A percentile compares a stretch with the other conserved stretches of the same genome.
These are phyloP conservation scores for Agrilus planipennis DNA, from an alignment of 1,140 invertebrate species.

Conservation along the genomic window DNA sequence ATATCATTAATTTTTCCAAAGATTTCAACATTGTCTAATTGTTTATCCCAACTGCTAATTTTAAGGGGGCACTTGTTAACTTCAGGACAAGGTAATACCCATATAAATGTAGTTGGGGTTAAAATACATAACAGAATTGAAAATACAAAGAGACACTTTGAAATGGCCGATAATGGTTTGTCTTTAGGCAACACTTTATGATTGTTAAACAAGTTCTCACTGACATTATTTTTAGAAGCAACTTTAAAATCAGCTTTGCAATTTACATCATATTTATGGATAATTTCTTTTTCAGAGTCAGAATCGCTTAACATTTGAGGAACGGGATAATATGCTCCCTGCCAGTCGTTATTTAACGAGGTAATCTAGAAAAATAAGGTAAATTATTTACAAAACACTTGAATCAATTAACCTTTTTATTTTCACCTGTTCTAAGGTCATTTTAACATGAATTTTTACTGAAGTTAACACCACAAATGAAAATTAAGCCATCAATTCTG, in stretches of 20 bases:
- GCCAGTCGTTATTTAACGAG: slow-evolving; percentile 18
- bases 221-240: not conserved
- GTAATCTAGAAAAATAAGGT: too few species aligned
- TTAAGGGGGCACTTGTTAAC: slow-evolving; percentile 47
- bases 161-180: slow-evolving; percentile 49
- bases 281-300: slow-evolving; percentile 57
- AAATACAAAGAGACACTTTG: slow-evolving; percentile 46
- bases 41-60: slow-evolving; percentile 55
- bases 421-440: too few species aligned
- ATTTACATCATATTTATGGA: too few species aligned
- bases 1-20: slow-evolving; percentile 58
- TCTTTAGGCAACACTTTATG: slow-evolving; percentile 23
- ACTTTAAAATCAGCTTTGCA: too few species aligned
- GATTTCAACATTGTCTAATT: slow-evolving; percentile 57
- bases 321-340: slow-evolving; percentile 54
- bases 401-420: too few species aligned
- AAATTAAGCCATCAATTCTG: too few species aligned
- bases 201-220: slow-evolving; percentile 16
- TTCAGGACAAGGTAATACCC: slow-evolving; percentile 59
- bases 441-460: too few species aligned
- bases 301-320: slow-evolving; percentile 61
- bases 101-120: slow-evolving; percentile 58
- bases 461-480: too few species aligned
- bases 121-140: slow-evolving; percentile 58
- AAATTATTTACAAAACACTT: too few species aligned